Conservation (phyloP, 2,888 invertebrate genomes). For the Dolichopus griseipennis region DNA sequence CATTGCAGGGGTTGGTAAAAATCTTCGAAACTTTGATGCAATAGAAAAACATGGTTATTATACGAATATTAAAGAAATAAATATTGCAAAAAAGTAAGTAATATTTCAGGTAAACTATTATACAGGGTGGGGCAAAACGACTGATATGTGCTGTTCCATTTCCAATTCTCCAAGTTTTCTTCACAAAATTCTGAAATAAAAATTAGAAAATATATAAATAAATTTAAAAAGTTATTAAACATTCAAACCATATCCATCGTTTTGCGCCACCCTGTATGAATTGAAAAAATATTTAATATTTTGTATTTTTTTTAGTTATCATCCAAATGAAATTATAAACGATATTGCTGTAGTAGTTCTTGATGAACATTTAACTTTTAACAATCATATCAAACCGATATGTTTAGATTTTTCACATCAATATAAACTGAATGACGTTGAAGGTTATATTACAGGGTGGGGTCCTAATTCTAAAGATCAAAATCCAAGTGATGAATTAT, state of each 20-base stretch:
- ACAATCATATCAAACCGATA: constrained; percentile 35
- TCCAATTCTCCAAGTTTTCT: no score
- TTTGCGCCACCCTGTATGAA: no score
- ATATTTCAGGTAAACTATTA: no score
- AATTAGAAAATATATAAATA: no score
- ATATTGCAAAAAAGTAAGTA: constrained; percentile 10
- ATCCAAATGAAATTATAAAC: constrained; percentile 11
- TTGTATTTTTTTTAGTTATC: no score
- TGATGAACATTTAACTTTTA: constrained; percentile 28
- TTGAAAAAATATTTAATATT: no score
- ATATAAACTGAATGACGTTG: constrained; percentile 11
- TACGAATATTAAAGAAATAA: constrained; percentile 21
- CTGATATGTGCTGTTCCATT: no score
- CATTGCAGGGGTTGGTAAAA: constrained; percentile 25
- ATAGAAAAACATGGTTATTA: constrained; percentile 17
- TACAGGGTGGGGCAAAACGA: no score
- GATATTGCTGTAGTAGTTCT: constrained; percentile 39
- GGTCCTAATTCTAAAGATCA: constrained; percentile 19
- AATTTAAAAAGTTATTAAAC: no score
- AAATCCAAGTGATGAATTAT: constrained; percentile 20
- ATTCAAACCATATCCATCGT: no score
- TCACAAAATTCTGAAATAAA: no score
- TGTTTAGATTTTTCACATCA: constrained; percentile 31
- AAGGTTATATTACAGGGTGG: constrained; percentile 27
- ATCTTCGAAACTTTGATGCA: constrained; percentile 17